These are phyloP conservation scores for Arbacia lixula DNA, from an alignment of 53 echinoderm and acorn worm genomes.

Conservation along the genomic window DNA sequence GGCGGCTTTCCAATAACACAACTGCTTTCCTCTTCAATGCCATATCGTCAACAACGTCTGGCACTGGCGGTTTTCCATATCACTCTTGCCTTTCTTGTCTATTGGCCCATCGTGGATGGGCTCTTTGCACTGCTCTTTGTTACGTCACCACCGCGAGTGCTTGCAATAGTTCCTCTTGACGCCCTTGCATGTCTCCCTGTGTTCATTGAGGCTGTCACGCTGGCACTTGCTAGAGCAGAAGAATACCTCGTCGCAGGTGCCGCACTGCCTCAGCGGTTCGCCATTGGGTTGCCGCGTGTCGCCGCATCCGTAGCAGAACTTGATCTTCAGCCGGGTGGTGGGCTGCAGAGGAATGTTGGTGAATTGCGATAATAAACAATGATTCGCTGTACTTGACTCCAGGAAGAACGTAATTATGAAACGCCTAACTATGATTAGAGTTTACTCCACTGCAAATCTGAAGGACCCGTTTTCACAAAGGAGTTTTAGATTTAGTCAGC, in stretches of 20 bases:
- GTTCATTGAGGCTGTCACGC: constrained; percentile 2
- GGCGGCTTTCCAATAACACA: too few species aligned
- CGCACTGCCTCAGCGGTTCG: constrained; percentile 27
- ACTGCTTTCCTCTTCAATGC: too few species aligned
- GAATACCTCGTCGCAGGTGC: constrained; percentile 30
- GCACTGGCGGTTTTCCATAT: too few species aligned
- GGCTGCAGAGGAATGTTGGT: constrained; percentile 1
- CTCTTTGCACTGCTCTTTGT: background rate
- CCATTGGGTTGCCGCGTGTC: constrained; percentile 37
- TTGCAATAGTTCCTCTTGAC: constrained; percentile 46
- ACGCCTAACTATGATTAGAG: too few species aligned
- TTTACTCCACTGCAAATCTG: too few species aligned
- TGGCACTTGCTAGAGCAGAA: constrained; percentile 44
- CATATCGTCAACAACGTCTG: too few species aligned
- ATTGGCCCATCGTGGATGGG: background rate
- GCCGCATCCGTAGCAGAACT: constrained; percentile 40
- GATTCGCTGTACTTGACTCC: too few species aligned
- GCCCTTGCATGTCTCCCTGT: constrained; percentile 46
- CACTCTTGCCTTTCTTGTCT: background rate
- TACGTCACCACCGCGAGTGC: background rate
- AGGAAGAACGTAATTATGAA: too few species aligned
- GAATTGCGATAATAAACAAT: too few species aligned
- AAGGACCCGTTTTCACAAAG: too few species aligned
- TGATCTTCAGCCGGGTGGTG: constrained; percentile 47
- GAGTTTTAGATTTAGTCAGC: too few species aligned